These are phyloP conservation scores for Fringilla coelebs DNA, from an alignment of 2,797 vertebrate species.

Conservation along the genomic window DNA sequence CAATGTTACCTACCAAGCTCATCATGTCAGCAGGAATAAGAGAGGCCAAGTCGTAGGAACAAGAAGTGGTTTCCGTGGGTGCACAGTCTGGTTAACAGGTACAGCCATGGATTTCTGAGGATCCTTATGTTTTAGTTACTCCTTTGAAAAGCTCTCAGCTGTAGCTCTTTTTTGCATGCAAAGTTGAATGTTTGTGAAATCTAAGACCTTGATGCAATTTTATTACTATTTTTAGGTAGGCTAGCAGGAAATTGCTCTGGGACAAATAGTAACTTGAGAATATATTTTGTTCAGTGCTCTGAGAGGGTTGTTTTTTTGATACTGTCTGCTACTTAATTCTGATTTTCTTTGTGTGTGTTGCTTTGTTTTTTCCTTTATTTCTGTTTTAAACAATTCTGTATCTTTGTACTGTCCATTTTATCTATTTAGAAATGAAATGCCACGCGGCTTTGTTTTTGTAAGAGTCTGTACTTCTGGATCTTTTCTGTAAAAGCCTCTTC, in stretches of 20 bases:
- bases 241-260: background rate
- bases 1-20: conserved; percentile 97
- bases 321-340: background rate
- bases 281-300: background rate
- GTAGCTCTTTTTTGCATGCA: background rate
- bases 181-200: background rate
- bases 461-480: background rate
- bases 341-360: background rate
- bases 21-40: conserved; percentile 97
- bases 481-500: background rate
- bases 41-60: conserved; percentile 96
- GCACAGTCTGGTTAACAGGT: conserved; percentile 98
- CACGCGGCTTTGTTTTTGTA: background rate
- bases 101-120: background rate
- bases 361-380: background rate
- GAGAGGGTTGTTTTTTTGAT: background rate
- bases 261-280: background rate
- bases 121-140: background rate
- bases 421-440: background rate
- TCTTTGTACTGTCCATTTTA: background rate
- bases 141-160: background rate
- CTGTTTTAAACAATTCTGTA: background rate
- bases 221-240: background rate
- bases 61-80: conserved; percentile 95
- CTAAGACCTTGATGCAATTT: background rate